Evolutionary conservation across 2,797 vertebrate species (phyloP).

Genomic region (Miichthys miiuy): DNA sequence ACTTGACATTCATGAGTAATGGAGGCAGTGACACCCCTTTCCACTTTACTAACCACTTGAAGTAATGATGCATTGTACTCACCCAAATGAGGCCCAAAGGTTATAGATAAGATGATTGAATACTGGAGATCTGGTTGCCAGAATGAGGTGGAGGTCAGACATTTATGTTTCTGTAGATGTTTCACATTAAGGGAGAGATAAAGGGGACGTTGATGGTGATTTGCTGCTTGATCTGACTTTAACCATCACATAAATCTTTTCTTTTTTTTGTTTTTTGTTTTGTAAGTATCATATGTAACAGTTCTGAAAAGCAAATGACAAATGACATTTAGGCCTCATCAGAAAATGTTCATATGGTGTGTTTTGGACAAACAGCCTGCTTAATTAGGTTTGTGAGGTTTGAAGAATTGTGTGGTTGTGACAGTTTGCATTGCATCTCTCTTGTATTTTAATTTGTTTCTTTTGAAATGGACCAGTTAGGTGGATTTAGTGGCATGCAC

Average conservation of each 20-base stretch:
- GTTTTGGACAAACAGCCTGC: not conserved
- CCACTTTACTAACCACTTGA: constrained; percentile 3
- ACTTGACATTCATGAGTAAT: constrained; percentile 39
- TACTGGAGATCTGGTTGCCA: constrained; percentile 18
- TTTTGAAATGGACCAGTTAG: too few relatives aligned
- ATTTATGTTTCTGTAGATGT: constrained; percentile 30
- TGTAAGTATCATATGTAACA: not conserved
- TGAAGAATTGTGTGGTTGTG: not conserved
- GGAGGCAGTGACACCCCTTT: constrained; percentile 27
- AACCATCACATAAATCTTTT: too few relatives aligned
- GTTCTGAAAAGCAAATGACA: not conserved
- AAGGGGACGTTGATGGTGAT: not conserved
- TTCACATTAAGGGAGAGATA: constrained; percentile 9
- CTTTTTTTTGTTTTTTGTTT: too few relatives aligned
- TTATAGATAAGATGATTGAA: constrained; percentile 33
- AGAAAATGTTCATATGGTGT: not conserved
- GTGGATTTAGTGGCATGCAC: too few relatives aligned
- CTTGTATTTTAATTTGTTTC: not conserved
- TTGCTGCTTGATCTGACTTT: not conserved
- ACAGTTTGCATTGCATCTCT: not conserved
- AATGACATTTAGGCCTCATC: not conserved
- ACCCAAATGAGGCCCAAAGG: constrained; percentile 18
- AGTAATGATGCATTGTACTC: constrained; percentile 29
- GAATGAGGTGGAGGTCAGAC: constrained; percentile 5
- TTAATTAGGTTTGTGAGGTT: not conserved